These are phyloP conservation scores for Lethenteron reissneri DNA, from an alignment of 2,113 vertebrate genomes.

Conservation along the genomic window DNA sequence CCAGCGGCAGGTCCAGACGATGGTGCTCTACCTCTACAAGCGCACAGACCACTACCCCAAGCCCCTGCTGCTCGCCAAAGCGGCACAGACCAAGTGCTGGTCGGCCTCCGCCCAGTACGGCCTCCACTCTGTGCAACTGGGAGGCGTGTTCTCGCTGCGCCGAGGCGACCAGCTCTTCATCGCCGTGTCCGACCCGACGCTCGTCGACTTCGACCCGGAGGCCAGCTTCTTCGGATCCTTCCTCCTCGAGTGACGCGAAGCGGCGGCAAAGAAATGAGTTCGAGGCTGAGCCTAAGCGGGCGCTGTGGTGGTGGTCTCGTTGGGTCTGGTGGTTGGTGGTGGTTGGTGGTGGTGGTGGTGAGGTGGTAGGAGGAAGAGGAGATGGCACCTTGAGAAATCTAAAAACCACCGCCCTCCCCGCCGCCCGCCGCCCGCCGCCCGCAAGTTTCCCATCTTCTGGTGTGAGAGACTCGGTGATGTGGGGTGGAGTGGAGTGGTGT, in stretches of 20 bases:
- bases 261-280: no score
- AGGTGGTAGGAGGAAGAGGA: no score
- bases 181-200: conserved; percentile 43
- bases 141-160: conserved; percentile 46
- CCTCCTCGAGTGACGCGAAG: conserved; percentile 22
- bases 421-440: no score
- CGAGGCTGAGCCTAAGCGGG: no score
- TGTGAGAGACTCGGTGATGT: no score
- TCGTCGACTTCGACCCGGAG: conserved; percentile 32
- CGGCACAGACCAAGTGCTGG: conserved; percentile 60
- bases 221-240: conserved; percentile 55
- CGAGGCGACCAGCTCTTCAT: conserved; percentile 48
- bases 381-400: no score
- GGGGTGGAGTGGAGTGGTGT: no score
- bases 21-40: conserved; percentile 54
- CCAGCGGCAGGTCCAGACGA: conserved; percentile 11
- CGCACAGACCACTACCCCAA: conserved; percentile 33
- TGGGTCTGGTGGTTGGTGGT: no score
- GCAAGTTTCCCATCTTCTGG: no score
- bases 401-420: no score
- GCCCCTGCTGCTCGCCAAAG: conserved; percentile 51
- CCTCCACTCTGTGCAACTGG: conserved; percentile 55
- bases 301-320: no score
- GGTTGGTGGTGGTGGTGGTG: no score
- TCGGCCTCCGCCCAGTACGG: conserved; percentile 42